Conservation (phyloP, 2,888 invertebrate species). For the Bombylius major region DNA sequence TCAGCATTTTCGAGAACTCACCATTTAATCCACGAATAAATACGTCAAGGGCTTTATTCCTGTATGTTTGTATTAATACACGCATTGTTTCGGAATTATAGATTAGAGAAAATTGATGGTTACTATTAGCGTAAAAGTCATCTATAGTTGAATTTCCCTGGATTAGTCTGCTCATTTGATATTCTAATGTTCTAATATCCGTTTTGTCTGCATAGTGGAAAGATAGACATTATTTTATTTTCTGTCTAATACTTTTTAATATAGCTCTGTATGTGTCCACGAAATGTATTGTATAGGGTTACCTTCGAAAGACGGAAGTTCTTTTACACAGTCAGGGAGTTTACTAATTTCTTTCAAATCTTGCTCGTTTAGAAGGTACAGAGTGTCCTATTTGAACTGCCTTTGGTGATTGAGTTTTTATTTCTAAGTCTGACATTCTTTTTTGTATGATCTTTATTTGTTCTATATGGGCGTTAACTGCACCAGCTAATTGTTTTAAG, state of each 20-base stretch:
- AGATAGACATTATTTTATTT: neutral
- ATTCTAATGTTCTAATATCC: neutral
- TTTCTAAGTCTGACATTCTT: too few relatives aligned
- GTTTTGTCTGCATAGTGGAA: constrained; percentile 4
- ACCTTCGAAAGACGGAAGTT: too few relatives aligned
- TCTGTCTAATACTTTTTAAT: too few relatives aligned
- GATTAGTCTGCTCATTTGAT: neutral
- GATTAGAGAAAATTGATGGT: constrained; percentile 5
- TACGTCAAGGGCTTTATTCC: constrained; percentile 4
- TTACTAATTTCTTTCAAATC: too few relatives aligned
- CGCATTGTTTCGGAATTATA: constrained; percentile 3
- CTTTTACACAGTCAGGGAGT: too few relatives aligned
- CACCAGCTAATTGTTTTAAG: too few relatives aligned
- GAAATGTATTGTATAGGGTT: too few relatives aligned
- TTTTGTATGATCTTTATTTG: too few relatives aligned
- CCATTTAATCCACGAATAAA: constrained; percentile 4
- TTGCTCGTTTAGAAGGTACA: too few relatives aligned
- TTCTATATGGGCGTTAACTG: too few relatives aligned
- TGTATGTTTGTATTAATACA: constrained; percentile 2
- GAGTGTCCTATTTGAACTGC: constrained; percentile 1
- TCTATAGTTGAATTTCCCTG: neutral
- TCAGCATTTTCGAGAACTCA: constrained; percentile 4
- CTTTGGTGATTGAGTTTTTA: neutral
- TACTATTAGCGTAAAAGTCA: constrained; percentile 10
- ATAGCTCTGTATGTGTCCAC: too few relatives aligned